phyloP scores from a whole-genome alignment of 2,888 invertebrate species.

The Polydrusus pterygomalis region DNA sequence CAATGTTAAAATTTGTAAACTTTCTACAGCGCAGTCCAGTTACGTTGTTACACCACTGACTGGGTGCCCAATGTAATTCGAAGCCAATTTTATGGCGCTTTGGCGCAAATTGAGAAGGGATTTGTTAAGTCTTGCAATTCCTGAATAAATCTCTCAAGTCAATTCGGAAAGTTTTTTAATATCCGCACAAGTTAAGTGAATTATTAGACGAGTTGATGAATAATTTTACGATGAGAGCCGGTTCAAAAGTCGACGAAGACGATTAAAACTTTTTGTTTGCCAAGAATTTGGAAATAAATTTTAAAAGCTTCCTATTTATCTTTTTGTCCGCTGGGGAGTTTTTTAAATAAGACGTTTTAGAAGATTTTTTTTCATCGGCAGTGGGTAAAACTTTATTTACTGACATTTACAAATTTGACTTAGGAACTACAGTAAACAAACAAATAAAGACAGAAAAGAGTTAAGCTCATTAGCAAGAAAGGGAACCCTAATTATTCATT shows the following conservation, averaged over 20 bases:
- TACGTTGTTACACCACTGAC: too few species aligned
- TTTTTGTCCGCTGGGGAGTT: not conserved
- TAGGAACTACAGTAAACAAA: too few species aligned
- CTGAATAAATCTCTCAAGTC: constrained; percentile 43
- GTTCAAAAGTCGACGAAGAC: constrained; percentile 6
- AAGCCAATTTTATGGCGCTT: constrained; percentile 46
- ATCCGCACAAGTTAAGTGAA: constrained; percentile 42
- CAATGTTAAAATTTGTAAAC: too few species aligned
- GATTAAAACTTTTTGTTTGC: constrained; percentile 31
- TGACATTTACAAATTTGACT: too few species aligned
- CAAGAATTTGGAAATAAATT: constrained; percentile 22
- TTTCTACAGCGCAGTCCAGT: too few species aligned
- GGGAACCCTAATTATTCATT: too few species aligned
- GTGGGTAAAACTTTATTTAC: not conserved
- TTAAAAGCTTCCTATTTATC: constrained; percentile 19
- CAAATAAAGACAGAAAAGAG: too few species aligned
- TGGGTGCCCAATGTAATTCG: constrained; percentile 23
- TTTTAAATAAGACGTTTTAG: not conserved
- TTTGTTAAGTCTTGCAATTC: constrained; percentile 37
- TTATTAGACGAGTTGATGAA: constrained; percentile 38
- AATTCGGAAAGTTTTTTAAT: constrained; percentile 43
- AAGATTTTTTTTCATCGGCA: not conserved
- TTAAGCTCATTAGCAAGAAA: too few species aligned
- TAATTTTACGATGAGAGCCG: constrained; percentile 26
- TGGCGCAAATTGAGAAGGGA: constrained; percentile 41